Percentiles rank a stretch among this genome's conserved stretches.
Evolutionary conservation across 2,888 invertebrate species (phyloP).

Genomic region (Euplexia lucipara): DNA sequence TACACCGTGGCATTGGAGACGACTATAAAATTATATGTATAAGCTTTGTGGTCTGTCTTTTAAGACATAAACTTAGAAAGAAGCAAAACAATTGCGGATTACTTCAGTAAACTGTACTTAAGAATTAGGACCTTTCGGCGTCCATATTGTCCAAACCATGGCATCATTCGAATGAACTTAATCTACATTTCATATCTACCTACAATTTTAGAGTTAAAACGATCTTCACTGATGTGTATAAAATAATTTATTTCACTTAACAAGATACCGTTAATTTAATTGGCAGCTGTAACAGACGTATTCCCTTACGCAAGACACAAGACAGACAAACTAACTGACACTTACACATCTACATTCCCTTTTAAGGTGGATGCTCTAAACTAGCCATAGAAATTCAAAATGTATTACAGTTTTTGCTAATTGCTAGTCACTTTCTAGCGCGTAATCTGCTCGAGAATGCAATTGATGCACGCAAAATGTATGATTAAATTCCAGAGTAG

Average conservation of each 20-base stretch:
- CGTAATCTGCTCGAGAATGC: no score
- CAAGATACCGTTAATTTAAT: conserved; percentile 20
- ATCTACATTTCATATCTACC: conserved; percentile 25
- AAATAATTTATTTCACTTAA: conserved; percentile 50
- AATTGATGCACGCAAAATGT: no score
- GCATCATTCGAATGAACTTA: conserved; percentile 19
- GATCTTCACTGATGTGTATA: conserved; percentile 9
- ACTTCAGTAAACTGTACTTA: no score
- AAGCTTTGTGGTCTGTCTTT: no score
- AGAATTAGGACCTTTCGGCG: not conserved
- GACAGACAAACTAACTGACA: conserved; percentile 33
- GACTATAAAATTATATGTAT: no score
- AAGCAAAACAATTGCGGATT: no score
- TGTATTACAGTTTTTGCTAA: not conserved
- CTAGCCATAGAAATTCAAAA: conserved; percentile 5
- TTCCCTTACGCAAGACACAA: conserved; percentile 36
- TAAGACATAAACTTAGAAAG: no score
- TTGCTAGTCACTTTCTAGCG: no score
- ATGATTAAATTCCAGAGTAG: no score
- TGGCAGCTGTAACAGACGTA: conserved; percentile 26
- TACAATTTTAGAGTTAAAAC: conserved; percentile 31
- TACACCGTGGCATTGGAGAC: not conserved
- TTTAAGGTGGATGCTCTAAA: not conserved
- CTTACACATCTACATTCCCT: conserved; percentile 26
- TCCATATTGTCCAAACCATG: conserved; percentile 6